Evolutionary conservation across 2,113 vertebrate genomes (phyloP), one percentile per base, ranked within the genome.

Genomic region (Megalops atlanticus): DNA sequence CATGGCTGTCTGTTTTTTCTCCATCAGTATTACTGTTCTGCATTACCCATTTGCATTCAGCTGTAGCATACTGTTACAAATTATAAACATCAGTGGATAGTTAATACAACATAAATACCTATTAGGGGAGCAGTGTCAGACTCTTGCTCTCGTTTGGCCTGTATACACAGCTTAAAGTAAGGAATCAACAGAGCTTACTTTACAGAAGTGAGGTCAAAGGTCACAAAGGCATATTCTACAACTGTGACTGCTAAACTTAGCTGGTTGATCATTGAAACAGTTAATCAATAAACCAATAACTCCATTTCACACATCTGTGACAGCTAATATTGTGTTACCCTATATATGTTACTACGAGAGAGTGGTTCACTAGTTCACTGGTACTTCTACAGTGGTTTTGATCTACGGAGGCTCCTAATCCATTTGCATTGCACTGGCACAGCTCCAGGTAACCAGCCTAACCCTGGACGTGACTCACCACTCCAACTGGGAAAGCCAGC

Each of bases 401-500:
- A 49, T 49, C 2, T 5, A n/a, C n/a, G n/a, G 47, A 12, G 2
- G 18, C 12, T 12, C 5, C 2, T 21, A 21, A 0, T 54, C 16
- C 16, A 54, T 54, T 54, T 54, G 16, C 49, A 2, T 27, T 70
- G 2, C 7, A 35, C 31, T 27, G 68, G 3, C n/a, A n/a, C n/a
- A n/a, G n/a, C n/a, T n/a, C n/a, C n/a, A n/a, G n/a, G n/a, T n/a
- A n/a, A n/a, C n/a, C n/a, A n/a, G n/a, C n/a, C n/a, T n/a, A n/a
- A n/a, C n/a, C n/a, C n/a, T n/a, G n/a, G n/a, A n/a, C n/a, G n/a
- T n/a, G n/a, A 95, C 97, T 96, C 93, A 99, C 98, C 93, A 97
- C 94, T 87, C 98, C 98, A 5, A 98, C 93, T 35, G 98, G 98
- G 85, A 99, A 99, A 82, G 97, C 98, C 83, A 99, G 82, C 36